Evolutionary conservation across 2,113 vertebrate genomes (phyloP).

Genomic region (Orthonyx spaldingii): DNA sequence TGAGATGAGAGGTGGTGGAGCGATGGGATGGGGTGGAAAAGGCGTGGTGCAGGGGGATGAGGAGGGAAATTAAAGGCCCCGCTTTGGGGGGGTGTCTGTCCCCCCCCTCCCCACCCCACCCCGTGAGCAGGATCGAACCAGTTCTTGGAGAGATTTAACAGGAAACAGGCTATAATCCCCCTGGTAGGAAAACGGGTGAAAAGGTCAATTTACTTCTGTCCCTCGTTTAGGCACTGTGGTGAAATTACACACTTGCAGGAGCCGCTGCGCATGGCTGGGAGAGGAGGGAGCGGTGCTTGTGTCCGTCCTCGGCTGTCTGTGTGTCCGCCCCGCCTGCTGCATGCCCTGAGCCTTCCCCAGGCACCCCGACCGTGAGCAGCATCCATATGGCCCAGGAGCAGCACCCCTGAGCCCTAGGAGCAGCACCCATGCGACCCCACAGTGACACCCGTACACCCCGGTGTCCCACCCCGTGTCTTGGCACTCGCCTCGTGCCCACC

Average conservation of each 20-base stretch:
- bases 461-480: accelerated
- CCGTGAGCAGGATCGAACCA: constrained; percentile 59
- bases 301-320: not conserved
- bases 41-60: not conserved
- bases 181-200: constrained; percentile 75
- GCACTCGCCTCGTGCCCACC: too few relatives aligned
- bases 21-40: not conserved
- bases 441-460: accelerated
- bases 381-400: not conserved
- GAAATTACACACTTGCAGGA: constrained; percentile 66
- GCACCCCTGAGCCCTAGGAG: not conserved
- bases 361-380: accelerated
- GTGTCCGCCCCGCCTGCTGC: not conserved
- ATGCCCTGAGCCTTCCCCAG: not conserved
- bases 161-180: constrained; percentile 79
- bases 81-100: not conserved
- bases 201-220: constrained; percentile 79
- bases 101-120: not conserved
- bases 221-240: constrained; percentile 72
- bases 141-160: constrained; percentile 75
- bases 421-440: not conserved
- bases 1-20: not conserved
- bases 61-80: not conserved
- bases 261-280: not conserved
- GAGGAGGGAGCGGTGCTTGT: not conserved